phyloP scores from a whole-genome alignment of 2,888 invertebrate genomes.

The Agrochola litura region DNA sequence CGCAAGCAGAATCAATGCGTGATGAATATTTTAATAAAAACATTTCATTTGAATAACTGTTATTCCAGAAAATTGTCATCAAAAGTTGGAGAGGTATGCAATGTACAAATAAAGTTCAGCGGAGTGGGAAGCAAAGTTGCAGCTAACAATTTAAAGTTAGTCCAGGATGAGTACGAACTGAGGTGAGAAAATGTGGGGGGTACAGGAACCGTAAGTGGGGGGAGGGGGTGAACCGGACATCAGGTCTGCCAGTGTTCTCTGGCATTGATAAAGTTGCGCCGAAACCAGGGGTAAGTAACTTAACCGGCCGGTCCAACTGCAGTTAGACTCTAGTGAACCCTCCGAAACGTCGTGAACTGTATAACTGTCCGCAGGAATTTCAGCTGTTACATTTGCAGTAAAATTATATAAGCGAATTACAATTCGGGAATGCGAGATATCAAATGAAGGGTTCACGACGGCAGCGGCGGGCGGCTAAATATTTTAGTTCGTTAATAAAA shows the following conservation, averaged over 20 bases:
- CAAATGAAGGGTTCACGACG: conserved; percentile 16
- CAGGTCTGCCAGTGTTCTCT: conserved; percentile 71
- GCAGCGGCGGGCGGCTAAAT: conserved; percentile 20
- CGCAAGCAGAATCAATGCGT: conserved; percentile 33
- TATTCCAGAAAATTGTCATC: conserved; percentile 74
- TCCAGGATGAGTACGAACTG: conserved; percentile 77
- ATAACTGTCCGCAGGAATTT: conserved; percentile 38
- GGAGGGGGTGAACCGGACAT: conserved; percentile 70
- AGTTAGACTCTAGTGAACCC: conserved; percentile 69
- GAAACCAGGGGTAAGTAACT: conserved; percentile 77
- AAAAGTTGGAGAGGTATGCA: conserved; percentile 77
- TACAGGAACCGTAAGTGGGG: conserved; percentile 63
- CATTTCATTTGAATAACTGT: conserved; percentile 66
- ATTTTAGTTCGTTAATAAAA: conserved; percentile 69
- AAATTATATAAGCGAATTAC: conserved; percentile 36
- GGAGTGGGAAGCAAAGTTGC: conserved; percentile 83
- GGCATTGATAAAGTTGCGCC: conserved; percentile 80
- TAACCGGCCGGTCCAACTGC: conserved; percentile 71
- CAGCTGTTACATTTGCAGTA: conserved; percentile 18
- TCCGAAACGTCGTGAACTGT: conserved; percentile 60
- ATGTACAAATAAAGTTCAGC: conserved; percentile 84
- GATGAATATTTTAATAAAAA: conserved; percentile 47
- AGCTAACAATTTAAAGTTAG: conserved; percentile 88
- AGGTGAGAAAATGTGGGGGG: conserved; percentile 82
- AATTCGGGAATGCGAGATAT: conserved; percentile 21